Conservation (phyloP, 2,888 invertebrate species). For the Galeruca laticollis region DNA sequence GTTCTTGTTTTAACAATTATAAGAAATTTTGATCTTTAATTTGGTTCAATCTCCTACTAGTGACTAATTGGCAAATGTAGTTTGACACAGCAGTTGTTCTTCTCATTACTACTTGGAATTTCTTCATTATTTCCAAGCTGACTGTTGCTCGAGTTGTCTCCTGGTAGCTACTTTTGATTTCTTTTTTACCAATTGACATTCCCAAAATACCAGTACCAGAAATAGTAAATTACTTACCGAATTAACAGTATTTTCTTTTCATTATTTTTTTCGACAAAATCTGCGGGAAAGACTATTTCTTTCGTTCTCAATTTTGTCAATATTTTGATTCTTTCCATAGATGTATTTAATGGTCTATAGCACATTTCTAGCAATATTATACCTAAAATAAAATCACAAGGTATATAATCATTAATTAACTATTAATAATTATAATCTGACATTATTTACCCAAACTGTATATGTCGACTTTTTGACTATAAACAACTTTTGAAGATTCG, state of each 20-base stretch:
- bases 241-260: constrained; percentile 73
- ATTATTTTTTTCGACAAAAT: constrained; percentile 70
- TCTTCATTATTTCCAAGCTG: too few relatives aligned
- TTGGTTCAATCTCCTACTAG: too few relatives aligned
- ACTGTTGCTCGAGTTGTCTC: too few relatives aligned
- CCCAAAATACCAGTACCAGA: background rate
- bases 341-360: constrained; percentile 84
- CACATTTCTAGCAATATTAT: constrained; percentile 98
- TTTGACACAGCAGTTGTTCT: too few relatives aligned
- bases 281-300: constrained; percentile 78
- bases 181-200: too few relatives aligned
- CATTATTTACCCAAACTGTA: constrained; percentile 73
- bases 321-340: constrained; percentile 89
- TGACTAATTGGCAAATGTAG: too few relatives aligned
- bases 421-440: too few relatives aligned
- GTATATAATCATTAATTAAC: too few relatives aligned
- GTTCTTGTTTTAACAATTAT: too few relatives aligned
- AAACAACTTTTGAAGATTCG: constrained; percentile 77
- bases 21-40: too few relatives aligned
- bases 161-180: too few relatives aligned
- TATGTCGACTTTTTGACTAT: constrained; percentile 87
- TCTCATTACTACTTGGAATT: too few relatives aligned
- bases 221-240: constrained; percentile 66
- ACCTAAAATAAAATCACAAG: constrained; percentile 70
- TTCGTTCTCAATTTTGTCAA: constrained; percentile 79